phyloP scores from a whole-genome alignment of 2,888 invertebrate genomes.

The Pristionchus exspectatus region DNA sequence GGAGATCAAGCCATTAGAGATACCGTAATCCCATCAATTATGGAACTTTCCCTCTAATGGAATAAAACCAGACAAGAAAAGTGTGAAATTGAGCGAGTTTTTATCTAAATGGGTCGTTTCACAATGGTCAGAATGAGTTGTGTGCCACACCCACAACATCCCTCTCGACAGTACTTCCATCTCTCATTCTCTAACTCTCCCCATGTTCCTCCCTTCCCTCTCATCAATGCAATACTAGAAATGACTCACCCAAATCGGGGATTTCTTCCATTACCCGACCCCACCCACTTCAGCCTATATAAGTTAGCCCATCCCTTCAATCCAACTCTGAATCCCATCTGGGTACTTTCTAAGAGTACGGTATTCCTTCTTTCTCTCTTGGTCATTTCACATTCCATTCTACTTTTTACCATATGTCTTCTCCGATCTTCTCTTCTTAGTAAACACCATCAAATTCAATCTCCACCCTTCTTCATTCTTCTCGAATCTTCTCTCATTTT shows the following conservation, averaged over 20 bases:
- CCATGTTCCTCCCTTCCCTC: not conserved
- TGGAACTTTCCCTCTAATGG: constrained; percentile 42
- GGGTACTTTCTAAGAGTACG: not conserved
- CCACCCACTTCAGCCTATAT: constrained; percentile 43
- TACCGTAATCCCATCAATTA: constrained; percentile 44
- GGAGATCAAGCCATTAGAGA: constrained; percentile 31
- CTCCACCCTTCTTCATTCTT: not conserved
- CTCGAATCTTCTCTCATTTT: constrained; percentile 46
- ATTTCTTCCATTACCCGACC: constrained; percentile 48
- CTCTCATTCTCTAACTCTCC: constrained; percentile 42
- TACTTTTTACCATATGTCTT: not conserved
- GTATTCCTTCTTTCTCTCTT: not conserved
- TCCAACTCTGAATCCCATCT: not conserved
- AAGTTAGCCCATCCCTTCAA: constrained; percentile 33
- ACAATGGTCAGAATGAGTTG: constrained; percentile 7
- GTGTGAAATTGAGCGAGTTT: constrained; percentile 39
- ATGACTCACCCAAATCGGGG: constrained; percentile 49
- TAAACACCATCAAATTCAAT: not conserved
- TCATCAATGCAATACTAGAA: constrained; percentile 47
- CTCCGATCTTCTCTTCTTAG: constrained; percentile 4
- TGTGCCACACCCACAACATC: constrained; percentile 47
- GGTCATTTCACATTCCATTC: not conserved
- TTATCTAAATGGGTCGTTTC: constrained; percentile 2
- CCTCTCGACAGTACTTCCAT: constrained; percentile 37
- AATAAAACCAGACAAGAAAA: not conserved